These are phyloP conservation scores for Diprion similis DNA, from an alignment of 1,140 invertebrate species.

Conservation along the genomic window DNA sequence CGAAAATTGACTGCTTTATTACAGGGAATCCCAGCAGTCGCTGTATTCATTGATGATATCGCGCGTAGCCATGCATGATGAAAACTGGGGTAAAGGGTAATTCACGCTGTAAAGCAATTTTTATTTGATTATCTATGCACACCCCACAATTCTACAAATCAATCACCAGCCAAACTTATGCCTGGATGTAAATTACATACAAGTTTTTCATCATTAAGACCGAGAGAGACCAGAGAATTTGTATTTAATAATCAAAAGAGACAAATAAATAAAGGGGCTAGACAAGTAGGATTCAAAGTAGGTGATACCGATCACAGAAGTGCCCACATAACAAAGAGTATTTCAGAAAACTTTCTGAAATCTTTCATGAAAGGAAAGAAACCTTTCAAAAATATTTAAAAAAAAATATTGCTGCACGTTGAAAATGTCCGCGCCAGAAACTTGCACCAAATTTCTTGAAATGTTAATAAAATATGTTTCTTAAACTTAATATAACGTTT, in stretches of 20 bases:
- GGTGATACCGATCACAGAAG: background rate
- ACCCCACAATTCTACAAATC: constrained; percentile 14
- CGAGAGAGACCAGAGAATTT: background rate
- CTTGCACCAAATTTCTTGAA: no score
- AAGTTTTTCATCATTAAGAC: constrained; percentile 14
- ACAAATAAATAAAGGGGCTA: background rate
- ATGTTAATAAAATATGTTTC: no score
- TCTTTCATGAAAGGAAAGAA: no score
- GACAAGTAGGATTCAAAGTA: background rate
- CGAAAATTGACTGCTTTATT: no score
- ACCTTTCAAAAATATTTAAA: no score
- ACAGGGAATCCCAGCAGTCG: no score
- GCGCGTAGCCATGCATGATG: background rate
- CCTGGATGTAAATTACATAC: constrained; percentile 20
- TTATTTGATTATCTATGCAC: constrained; percentile 13
- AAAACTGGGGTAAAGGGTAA: background rate
- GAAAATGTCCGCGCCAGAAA: no score
- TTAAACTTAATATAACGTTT: no score
- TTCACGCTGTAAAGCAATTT: background rate
- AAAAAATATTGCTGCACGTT: no score
- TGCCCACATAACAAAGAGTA: no score
- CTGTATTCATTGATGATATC: no score
- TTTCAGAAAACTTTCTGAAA: no score
- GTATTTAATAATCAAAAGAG: background rate
- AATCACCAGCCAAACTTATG: constrained; percentile 23